Evolutionary conservation across 1,140 invertebrate species (phyloP), one percentile per base, ranked within the genome.

Genomic region (Steinernema khuongi): DNA sequence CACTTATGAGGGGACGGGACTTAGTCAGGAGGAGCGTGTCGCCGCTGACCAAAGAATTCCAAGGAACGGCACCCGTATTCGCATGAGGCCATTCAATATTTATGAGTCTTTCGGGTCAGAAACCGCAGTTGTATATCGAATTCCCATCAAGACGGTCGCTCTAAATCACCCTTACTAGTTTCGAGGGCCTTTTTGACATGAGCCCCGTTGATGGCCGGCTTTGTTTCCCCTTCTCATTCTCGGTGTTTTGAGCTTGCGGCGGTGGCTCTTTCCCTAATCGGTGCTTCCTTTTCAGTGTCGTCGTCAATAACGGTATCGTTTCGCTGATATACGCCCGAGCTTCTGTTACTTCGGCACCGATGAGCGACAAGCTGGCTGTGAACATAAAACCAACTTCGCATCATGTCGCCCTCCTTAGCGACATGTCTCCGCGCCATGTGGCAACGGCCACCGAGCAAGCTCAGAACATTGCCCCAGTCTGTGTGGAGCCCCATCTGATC

Each of bases 251-350:
- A n/a, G 7, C 7, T 73, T 41, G 1, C 43, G 18, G 19, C 19
- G 4, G 1, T 31, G 31, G 31, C n/a, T 28, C 30, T 72, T 72
- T 70, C n/a, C 41, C 41, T 70, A 18, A 4, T 26, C 22, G 1
- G 29, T 70, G 18, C 32, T 14, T 30, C 32, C n/a, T 17, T 73
- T 73, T 33, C 66, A 73, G 72, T 18, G 28, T 33, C 32, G 60
- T 32, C 36, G 26, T 33, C 72, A 32, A 68, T 31, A 41, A n/a
- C 66, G 66, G 36, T 36, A 68, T 68, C 72, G 66, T 32, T 26
- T 30, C n/a, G 67, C 66, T n/a, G 66, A 66, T 30, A 31, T 68
- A 68, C 72, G 66, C 68, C 32, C 68, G 43, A 67, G 17, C 30
- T 18, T 67, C 71, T 28, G 14, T 67, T 26, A n/a, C 33, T 32